Conservation (phyloP, 2,888 invertebrate species). For the Caenorhabditis macrosperma region DNA sequence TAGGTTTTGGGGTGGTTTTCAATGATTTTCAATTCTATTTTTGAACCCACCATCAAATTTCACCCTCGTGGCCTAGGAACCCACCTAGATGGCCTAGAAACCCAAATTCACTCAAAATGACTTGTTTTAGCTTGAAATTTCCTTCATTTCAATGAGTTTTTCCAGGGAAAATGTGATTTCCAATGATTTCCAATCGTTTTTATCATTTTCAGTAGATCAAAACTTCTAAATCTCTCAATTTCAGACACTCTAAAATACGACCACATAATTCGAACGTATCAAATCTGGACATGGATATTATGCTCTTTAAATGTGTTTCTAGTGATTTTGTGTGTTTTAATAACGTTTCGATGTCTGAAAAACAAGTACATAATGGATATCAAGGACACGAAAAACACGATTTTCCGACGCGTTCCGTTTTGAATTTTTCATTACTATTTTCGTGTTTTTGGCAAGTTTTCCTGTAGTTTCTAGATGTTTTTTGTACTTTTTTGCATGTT, state of each 20-base stretch:
- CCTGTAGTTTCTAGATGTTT: neutral
- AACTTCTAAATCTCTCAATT: no score
- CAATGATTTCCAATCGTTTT: no score
- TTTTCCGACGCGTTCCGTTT: slow-evolving; percentile 51
- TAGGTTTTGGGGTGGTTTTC: no score
- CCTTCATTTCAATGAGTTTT: no score
- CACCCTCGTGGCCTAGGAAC: no score
- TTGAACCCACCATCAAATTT: no score
- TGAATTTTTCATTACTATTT: slow-evolving; percentile 23
- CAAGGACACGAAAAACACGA: slow-evolving; percentile 45
- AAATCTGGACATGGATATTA: slow-evolving; percentile 49
- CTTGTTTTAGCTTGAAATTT: no score
- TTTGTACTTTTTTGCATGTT: neutral
- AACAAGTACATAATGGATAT: slow-evolving; percentile 62
- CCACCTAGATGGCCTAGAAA: no score
- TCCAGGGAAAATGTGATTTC: no score
- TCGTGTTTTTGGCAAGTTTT: neutral
- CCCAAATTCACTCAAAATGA: no score
- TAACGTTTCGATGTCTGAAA: slow-evolving; percentile 47
- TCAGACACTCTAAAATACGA: slow-evolving; percentile 39
- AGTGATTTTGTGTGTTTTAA: slow-evolving; percentile 17
- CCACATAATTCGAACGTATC: slow-evolving; percentile 23
- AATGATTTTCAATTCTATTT: no score
- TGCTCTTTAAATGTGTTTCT: slow-evolving; percentile 46
- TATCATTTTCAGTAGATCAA: no score